Conservation (phyloP, 2,888 invertebrate species). For the Sinentomon sp. region DNA sequence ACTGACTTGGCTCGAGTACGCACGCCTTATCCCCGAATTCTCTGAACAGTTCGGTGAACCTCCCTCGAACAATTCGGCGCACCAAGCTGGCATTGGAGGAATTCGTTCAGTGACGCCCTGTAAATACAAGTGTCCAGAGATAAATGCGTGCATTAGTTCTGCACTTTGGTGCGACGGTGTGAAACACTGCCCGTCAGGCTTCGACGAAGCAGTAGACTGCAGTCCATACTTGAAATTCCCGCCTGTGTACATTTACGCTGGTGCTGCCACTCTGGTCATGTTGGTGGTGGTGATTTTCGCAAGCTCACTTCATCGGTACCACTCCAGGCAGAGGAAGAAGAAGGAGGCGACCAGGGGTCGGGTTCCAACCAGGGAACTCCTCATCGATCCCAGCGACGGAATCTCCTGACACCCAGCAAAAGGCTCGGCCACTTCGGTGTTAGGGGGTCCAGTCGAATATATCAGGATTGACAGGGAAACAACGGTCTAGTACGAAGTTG, state of each 20-base stretch:
- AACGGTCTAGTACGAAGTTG: slow-evolving; percentile 36
- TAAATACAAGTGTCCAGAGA: slow-evolving; percentile 41
- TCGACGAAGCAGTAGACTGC: slow-evolving; percentile 39
- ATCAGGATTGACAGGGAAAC: slow-evolving; percentile 80
- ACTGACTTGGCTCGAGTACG: too few relatives aligned
- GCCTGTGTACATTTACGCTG: slow-evolving; percentile 15
- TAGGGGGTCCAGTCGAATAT: slow-evolving; percentile 72
- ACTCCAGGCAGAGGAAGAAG: background rate
- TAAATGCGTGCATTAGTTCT: slow-evolving; percentile 51
- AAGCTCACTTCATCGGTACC: too few relatives aligned
- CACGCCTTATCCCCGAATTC: too few relatives aligned
- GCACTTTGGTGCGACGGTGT: slow-evolving; percentile 53
- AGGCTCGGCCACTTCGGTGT: too few relatives aligned
- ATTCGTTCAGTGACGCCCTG: too few relatives aligned
- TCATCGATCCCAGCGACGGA: slow-evolving; percentile 26
- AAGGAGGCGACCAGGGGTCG: slow-evolving; percentile 19
- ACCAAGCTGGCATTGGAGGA: too few relatives aligned
- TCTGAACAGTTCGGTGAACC: too few relatives aligned
- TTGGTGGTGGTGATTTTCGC: too few relatives aligned
- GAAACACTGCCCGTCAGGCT: slow-evolving; percentile 20
- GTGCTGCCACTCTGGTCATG: too few relatives aligned
- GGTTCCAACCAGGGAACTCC: slow-evolving; percentile 37
- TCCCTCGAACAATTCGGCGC: too few relatives aligned
- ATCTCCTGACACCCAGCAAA: slow-evolving; percentile 58
- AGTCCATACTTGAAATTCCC: slow-evolving; percentile 23